Base-by-base conservation (phyloP, 2,113 vertebrate genomes). In the Arvicanthis niloticus region DNA sequence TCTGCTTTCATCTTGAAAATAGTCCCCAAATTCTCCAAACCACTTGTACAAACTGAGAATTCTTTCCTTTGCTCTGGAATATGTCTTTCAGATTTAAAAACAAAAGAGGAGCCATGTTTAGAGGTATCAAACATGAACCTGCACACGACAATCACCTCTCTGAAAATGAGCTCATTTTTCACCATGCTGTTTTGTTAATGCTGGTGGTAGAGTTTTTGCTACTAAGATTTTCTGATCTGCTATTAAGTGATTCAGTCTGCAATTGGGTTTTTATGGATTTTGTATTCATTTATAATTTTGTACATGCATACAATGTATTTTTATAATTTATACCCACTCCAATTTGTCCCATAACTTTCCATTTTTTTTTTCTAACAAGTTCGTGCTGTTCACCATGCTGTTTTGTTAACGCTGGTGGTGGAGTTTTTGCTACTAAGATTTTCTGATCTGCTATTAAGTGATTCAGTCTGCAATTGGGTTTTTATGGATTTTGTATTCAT, bases 1-100 rank as follows among this genome's bases (percentile, higher is more conserved):
- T 11, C 21, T 62, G 24, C 4, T 56, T 75, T 87, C 53, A 78
- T 78, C 65, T 97, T 73, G 77, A 48, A 94, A 95, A 67, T 58
- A 81, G 65, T 24, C 65, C 11, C 58, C 21, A 34, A 31, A 51
- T 62, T 81, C 34, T 31, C 51, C 45, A 70, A 88, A 82, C 21
- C 34, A 10, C 37, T 72, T 76, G 26, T 62, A 80, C 85, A 95
- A 91, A 19, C 1, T 15, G 22, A 72, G 88, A 89, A 68, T 81
- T 60, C 17, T 81, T 85, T 92, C 16, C 10, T 92, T 70, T n/a
- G 0, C 10, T 81, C 21, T 3, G n/a, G 56, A 81, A 22, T 34
- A 80, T 29, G 78, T 56, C 22, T 82, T 31, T 8, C 24, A 88
- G 86, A 76, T 16, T 72, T 58, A n/a, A 87, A 80, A 51, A 4